Conservation (phyloP, 2,888 invertebrate genomes). For the Apodemia duryi region DNA sequence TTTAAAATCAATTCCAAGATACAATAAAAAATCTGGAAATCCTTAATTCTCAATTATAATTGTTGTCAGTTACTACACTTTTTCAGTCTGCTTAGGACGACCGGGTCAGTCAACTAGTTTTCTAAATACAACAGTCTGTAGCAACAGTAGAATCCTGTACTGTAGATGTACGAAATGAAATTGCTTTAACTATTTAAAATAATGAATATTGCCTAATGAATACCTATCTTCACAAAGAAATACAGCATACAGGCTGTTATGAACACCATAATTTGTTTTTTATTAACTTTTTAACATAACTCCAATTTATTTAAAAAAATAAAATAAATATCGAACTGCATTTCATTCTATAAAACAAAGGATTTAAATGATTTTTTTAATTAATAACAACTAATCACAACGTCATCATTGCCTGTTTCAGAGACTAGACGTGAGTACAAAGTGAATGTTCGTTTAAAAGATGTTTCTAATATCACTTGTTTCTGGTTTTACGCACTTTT, state of each 20-base stretch:
- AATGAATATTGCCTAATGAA: background rate
- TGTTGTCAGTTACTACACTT: no score
- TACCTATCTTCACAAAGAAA: conserved; percentile 16
- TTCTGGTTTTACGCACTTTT: conserved; percentile 45
- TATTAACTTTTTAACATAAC: conserved; percentile 15
- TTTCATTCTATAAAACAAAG: conserved; percentile 25
- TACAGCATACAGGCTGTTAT: conserved; percentile 55
- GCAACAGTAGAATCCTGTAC: no score
- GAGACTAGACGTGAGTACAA: conserved; percentile 78
- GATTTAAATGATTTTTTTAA: background rate
- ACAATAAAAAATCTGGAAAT: no score
- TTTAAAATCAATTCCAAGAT: no score
- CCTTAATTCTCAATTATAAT: no score
- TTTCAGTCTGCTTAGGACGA: no score
- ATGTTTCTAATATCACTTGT: conserved; percentile 48
- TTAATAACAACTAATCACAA: conserved; percentile 32
- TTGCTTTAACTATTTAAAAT: background rate
- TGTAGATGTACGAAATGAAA: no score
- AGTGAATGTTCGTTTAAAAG: conserved; percentile 65
- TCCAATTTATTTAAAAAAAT: conserved; percentile 1
- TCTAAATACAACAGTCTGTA: no score
- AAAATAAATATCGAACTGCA: conserved; percentile 19
- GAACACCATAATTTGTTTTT: conserved; percentile 52
- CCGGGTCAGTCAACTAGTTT: no score
- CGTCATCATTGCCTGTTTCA: conserved; percentile 72